phyloP scores from a whole-genome alignment of 2,113 vertebrate genomes.

The Gobius niger region DNA sequence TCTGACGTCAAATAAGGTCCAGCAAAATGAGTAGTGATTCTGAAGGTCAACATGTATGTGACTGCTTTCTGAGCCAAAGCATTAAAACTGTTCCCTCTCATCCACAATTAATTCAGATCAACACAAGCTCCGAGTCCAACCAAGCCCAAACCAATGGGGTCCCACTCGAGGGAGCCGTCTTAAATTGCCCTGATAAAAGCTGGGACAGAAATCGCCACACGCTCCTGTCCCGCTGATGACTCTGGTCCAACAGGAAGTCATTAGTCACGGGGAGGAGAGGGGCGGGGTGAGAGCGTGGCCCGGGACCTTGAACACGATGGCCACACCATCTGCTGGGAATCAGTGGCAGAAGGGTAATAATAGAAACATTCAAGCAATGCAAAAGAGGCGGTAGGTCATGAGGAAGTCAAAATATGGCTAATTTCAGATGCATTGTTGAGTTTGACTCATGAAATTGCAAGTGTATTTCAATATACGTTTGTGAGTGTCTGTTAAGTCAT shows the following conservation, averaged over 20 bases:
- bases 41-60: conserved; percentile 36
- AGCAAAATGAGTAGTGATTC: conserved; percentile 2
- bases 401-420: background rate
- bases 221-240: conserved; percentile 41
- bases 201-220: conserved; percentile 34
- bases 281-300: conserved; percentile 57
- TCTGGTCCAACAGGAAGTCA: conserved; percentile 68
- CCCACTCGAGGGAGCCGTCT: conserved; percentile 41
- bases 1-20: background rate
- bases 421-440: conserved; percentile 2
- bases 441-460: background rate
- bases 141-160: conserved; percentile 34
- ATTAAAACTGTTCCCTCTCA: conserved; percentile 12
- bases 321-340: conserved; percentile 70
- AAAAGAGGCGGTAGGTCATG: conserved; percentile 23
- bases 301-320: conserved; percentile 39
- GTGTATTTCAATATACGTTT: no score
- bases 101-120: conserved; percentile 38
- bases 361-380: conserved; percentile 38
- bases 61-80: conserved; percentile 30
- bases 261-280: conserved; percentile 64
- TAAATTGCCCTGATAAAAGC: conserved; percentile 47
- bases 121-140: conserved; percentile 40
- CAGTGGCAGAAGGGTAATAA: conserved; percentile 43
- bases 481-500: no score